Evolutionary conservation across 2,797 vertebrate genomes (phyloP), one percentile per base, ranked within the genome.

Genomic region (Natrix natrix): DNA sequence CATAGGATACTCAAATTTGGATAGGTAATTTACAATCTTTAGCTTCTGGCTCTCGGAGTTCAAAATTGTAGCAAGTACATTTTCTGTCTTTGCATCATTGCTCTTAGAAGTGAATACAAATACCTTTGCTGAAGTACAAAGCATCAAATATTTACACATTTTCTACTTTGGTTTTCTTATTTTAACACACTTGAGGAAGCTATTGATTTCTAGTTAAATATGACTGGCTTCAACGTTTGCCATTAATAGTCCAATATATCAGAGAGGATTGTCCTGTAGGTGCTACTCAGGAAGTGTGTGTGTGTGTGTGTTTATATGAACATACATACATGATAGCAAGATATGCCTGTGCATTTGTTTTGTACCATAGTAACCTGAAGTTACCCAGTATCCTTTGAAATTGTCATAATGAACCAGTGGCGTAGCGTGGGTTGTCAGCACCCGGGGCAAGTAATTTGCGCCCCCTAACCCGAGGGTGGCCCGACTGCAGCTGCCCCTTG

Each of bases 1-100:
- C 89, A 95, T 93, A 96, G 95, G 93, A 89, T 95, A n/a, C 91
- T 96, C 95, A 93, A 11, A 95, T 96, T 97, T 96, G 95, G 95
- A 26, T 90, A 87, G 89, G 94, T 97, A 96, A 97, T 97, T 97
- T 89, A 86, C 63, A 88, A 55, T 83, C 66, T 61, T 93, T 91
- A 89, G 92, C 69, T 91, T 55, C 87, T 22, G 56, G 32, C 57
- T 89, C 57, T 28, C 55, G 8, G n/a, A 83, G 57, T 91, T 88
- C 69, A 74, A 63, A 91, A 91, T n/a, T 83, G 90, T 57, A 88
- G 92, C 78, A 93, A 63, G 87, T 93, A 91, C 56, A 89, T 91
- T 83, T 89, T 91, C 86, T 88, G 8, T 83, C 87, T 86, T 91
- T 91, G 66, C 87, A 55, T 91, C 92, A 93, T 61, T 91, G 87